Evolutionary conservation across 2,888 invertebrate genomes (phyloP).

Genomic region (Proisotoma minuta): DNA sequence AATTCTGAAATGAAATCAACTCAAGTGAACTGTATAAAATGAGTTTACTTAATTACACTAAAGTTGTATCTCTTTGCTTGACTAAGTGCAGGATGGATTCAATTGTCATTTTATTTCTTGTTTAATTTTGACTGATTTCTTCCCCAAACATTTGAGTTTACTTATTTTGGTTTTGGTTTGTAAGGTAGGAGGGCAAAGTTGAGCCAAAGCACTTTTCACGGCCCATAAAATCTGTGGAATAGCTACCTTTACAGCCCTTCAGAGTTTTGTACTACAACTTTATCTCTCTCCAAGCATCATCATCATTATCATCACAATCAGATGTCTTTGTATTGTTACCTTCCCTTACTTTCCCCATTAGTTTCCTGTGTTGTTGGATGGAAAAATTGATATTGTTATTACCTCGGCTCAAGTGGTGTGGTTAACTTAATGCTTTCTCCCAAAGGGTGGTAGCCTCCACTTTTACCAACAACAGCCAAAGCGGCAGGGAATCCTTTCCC

Average conservation of each 20-base stretch:
- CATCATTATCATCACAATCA: slow-evolving; percentile 25
- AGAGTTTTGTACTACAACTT: slow-evolving; percentile 7
- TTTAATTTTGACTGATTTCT: slow-evolving; percentile 22
- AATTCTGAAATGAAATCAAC: no score
- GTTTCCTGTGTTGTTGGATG: slow-evolving; percentile 14
- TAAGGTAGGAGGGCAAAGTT: slow-evolving; percentile 29
- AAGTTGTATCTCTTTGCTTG: not conserved
- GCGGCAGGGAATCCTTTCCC: no score
- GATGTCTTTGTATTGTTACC: slow-evolving; percentile 10
- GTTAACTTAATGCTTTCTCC: not conserved
- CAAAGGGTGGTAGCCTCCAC: no score
- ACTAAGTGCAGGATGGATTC: not conserved
- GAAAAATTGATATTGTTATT: slow-evolving; percentile 37
- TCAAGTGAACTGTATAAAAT: no score
- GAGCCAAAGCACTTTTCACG: slow-evolving; percentile 42
- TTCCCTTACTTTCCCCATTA: slow-evolving; percentile 11
- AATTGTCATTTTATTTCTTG: slow-evolving; percentile 12
- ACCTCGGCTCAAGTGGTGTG: slow-evolving; percentile 4
- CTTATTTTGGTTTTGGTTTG: not conserved
- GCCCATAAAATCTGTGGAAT: slow-evolving; percentile 36
- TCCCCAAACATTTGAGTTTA: not conserved
- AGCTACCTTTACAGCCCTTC: slow-evolving; percentile 20
- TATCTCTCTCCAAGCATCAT: slow-evolving; percentile 7
- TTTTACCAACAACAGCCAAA: no score
- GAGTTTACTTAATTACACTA: not conserved